These are phyloP conservation scores for Heterodera filipjevi DNA, from an alignment of 2,888 invertebrate genomes.

Conservation along the genomic window DNA sequence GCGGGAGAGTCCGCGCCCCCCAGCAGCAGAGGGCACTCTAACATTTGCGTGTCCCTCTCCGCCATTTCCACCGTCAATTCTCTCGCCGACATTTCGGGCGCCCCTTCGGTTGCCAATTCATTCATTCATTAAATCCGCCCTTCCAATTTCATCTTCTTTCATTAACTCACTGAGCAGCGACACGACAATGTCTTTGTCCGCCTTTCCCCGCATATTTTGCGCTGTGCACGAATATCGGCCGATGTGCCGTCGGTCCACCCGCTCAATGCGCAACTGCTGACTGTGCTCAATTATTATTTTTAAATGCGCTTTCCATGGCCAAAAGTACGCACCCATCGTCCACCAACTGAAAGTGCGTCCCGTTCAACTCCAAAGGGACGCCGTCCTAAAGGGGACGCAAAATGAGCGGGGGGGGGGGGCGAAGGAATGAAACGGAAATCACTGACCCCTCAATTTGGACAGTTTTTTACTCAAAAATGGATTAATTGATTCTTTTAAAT, in stretches of 20 bases:
- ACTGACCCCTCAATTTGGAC: too few relatives aligned
- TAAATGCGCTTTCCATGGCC: not conserved
- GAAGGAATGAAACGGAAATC: too few relatives aligned
- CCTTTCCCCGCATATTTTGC: conserved; percentile 71
- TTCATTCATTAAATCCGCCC: too few relatives aligned
- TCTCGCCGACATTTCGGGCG: conserved; percentile 38
- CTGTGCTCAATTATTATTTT: conserved; percentile 48
- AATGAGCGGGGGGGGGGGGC: too few relatives aligned
- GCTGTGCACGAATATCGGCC: conserved; percentile 73
- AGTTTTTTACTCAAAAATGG: too few relatives aligned
- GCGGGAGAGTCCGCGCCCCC: conserved; percentile 21
- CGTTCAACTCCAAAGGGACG: not conserved
- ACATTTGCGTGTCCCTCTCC: conserved; percentile 70
- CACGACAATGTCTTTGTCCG: conserved; percentile 70
- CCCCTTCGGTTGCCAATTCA: not conserved
- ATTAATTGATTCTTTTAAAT: not conserved
- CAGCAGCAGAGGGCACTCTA: conserved; percentile 68
- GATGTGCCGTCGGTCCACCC: conserved; percentile 60
- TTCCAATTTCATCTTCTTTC: not conserved
- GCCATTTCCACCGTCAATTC: conserved; percentile 59
- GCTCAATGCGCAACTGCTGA: conserved; percentile 54
- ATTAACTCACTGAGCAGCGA: conserved; percentile 70
- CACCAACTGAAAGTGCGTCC: not conserved
- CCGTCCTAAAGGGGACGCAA: conserved; percentile 18
- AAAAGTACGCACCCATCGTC: conserved; percentile 10